Conservation (phyloP, 2,888 invertebrate genomes). For the Caradrina clavipalpis region DNA sequence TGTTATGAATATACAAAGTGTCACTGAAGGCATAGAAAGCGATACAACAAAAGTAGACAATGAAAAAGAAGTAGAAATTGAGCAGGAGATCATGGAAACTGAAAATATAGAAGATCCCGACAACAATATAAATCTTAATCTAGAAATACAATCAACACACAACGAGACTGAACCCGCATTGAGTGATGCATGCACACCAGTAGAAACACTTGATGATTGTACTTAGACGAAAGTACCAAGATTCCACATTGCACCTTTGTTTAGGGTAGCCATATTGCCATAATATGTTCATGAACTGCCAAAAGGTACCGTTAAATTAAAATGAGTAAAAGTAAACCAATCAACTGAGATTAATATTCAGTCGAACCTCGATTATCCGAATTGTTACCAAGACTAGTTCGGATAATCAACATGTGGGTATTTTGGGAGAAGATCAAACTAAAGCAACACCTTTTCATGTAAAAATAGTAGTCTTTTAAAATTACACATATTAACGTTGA, state of each 20-base stretch:
- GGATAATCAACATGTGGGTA: too few species aligned
- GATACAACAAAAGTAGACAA: neutral
- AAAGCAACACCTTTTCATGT: too few species aligned
- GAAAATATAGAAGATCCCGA: constrained; percentile 21
- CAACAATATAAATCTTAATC: constrained; percentile 71
- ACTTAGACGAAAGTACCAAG: constrained; percentile 12
- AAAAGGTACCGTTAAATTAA: neutral
- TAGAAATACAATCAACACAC: constrained; percentile 71
- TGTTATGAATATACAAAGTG: neutral
- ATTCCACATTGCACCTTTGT: neutral
- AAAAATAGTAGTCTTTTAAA: too few species aligned
- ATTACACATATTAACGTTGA: too few species aligned
- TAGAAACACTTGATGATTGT: constrained; percentile 37
- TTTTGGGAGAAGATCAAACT: too few species aligned
- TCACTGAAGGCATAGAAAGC: neutral
- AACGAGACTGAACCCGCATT: constrained; percentile 38
- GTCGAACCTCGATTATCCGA: too few species aligned
- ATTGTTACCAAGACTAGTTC: too few species aligned
- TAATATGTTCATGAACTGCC: neutral
- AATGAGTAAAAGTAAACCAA: neutral
- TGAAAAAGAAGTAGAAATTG: neutral
- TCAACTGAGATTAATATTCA: too few species aligned
- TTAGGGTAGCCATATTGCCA: neutral
- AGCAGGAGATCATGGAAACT: neutral
- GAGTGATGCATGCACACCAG: constrained; percentile 6